Conservation (phyloP, 2,888 invertebrate genomes). For the Tenthredo amoena region DNA sequence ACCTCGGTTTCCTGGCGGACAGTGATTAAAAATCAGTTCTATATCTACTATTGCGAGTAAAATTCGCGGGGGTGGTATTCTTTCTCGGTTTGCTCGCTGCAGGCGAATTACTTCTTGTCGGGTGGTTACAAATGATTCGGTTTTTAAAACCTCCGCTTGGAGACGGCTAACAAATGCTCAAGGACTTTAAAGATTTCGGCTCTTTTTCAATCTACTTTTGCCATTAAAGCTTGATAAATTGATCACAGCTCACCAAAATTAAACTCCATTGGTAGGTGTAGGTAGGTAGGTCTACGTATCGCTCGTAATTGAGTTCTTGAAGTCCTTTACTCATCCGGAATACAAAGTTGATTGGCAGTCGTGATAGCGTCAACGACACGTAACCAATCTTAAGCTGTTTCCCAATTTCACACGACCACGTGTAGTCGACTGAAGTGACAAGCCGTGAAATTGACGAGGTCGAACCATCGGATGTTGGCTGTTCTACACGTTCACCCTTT, state of each 20-base stretch:
- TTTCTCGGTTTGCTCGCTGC: neutral
- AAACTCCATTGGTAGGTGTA: neutral
- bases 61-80: constrained; percentile 24
- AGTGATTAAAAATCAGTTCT: constrained; percentile 40
- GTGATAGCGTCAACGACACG: constrained; percentile 31
- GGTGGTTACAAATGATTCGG: constrained; percentile 48
- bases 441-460: constrained; percentile 43
- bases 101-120: constrained; percentile 35
- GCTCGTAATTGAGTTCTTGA: neutral
- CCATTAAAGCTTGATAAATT: constrained; percentile 51
- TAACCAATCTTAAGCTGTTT: constrained; percentile 4
- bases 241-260: constrained; percentile 19
- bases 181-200: constrained; percentile 41
- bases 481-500: constrained; percentile 11
- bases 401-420: constrained; percentile 6
- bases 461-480: neutral
- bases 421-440: constrained; percentile 22
- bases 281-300: neutral
- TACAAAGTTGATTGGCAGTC: constrained; percentile 19
- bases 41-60: neutral
- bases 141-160: constrained; percentile 12
- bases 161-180: constrained; percentile 49
- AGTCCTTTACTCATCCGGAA: constrained; percentile 24
- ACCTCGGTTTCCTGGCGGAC: neutral
- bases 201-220: constrained; percentile 43